These are phyloP conservation scores for Astreopora myriophthalma DNA, from an alignment of 64 coral and sea anemone genomes.

Conservation along the genomic window DNA sequence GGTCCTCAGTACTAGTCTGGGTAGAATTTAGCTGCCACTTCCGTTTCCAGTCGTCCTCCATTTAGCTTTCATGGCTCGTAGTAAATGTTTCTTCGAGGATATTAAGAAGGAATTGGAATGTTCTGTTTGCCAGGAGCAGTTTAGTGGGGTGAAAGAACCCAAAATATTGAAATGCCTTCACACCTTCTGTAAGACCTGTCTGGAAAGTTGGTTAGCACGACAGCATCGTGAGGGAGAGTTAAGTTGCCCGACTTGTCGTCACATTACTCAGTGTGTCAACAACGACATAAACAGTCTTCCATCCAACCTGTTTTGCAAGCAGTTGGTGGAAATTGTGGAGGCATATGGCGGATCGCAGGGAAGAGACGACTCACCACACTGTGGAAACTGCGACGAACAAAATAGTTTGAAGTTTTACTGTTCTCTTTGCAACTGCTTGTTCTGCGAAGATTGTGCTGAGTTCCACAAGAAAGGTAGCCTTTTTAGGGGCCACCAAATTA, in stretches of 20 bases:
- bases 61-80: not conserved
- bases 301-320: slow-evolving; percentile 56
- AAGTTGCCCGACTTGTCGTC: slow-evolving; percentile 4
- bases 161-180: slow-evolving; percentile 31
- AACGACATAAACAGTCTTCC: slow-evolving; percentile 47
- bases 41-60: not conserved
- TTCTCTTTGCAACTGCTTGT: not conserved
- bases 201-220: not conserved
- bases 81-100: not conserved
- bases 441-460: not conserved
- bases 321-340: slow-evolving; percentile 71
- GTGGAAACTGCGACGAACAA: not conserved
- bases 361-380: slow-evolving; percentile 5
- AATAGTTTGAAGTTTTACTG: not conserved
- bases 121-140: not conserved
- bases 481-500: not conserved
- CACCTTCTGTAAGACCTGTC: not conserved
- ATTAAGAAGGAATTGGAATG: not conserved
- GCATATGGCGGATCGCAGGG: slow-evolving; percentile 53
- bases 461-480: not conserved
- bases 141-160: not conserved
- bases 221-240: not conserved
- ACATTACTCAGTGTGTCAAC: not conserved
- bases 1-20: no score
- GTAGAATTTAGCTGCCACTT: no score